Evolutionary conservation across 2,888 invertebrate species (phyloP).

Genomic region (Drosophila lacicola): DNA sequence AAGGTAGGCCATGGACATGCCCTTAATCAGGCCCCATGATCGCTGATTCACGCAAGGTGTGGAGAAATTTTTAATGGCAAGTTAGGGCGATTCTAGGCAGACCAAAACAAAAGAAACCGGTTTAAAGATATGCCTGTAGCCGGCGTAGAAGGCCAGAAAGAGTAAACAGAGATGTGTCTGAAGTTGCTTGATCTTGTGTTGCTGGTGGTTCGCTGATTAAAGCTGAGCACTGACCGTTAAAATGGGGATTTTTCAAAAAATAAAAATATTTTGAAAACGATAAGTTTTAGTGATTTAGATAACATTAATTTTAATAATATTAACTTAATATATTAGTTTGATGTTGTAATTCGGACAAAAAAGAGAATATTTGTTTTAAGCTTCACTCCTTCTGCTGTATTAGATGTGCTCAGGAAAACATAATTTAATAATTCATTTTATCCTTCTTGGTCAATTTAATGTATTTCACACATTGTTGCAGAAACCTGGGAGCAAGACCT

Average conservation of each 20-base stretch:
- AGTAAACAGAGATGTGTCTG: constrained; percentile 26
- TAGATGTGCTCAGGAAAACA: no score
- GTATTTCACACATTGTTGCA: constrained; percentile 39
- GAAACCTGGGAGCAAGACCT: constrained; percentile 86
- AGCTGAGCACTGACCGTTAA: constrained; percentile 6
- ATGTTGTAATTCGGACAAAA: no score
- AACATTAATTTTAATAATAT: no score
- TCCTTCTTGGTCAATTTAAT: background rate
- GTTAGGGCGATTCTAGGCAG: constrained; percentile 51
- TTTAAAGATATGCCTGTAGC: constrained; percentile 26
- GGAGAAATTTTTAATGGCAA: constrained; percentile 53
- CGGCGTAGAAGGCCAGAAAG: constrained; percentile 20
- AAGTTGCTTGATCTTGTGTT: constrained; percentile 25
- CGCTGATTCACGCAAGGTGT: constrained; percentile 40
- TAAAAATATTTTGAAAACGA: background rate
- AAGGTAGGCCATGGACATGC: constrained; percentile 66
- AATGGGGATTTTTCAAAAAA: background rate
- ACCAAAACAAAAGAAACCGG: constrained; percentile 67
- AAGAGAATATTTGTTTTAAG: no score
- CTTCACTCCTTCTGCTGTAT: no score
- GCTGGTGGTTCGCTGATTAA: constrained; percentile 5
- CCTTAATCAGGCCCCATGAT: constrained; percentile 4
- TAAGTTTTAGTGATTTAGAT: no score
- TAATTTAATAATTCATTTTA: no score
- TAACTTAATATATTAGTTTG: no score